Evolutionary conservation across 2,888 invertebrate genomes (phyloP), one percentile per base, ranked within the genome.

Genomic region (Salticus scenicus): DNA sequence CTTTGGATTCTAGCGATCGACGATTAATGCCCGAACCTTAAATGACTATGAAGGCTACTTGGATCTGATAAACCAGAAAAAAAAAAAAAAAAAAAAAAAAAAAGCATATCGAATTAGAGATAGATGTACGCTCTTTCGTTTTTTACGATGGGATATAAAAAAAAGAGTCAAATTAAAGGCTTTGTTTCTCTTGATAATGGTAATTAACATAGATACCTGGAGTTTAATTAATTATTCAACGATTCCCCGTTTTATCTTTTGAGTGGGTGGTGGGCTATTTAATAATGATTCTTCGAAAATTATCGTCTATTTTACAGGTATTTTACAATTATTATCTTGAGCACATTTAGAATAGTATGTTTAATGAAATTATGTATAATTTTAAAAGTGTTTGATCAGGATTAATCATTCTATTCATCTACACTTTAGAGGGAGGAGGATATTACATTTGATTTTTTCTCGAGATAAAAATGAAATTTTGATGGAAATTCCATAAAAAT

Each of bases 1-100:
- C 80, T 47, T 69, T 76, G 27, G 28, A 64, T 67, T 74, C 37
- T 33, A 33, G 33, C 33, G 67, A 33, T 33, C 37, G 20, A 20
- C 67, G 37, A 67, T 57, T 57, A 57, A 57, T 24, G 20, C 57
- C 57, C 2, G 57, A 17, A 24, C 57, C 57, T 57, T 20, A 57
- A 57, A 57, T 57, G 57, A 57, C 24, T 57, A 57, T 12, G 57
- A 57, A 57, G 12, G 57, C 57, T 57, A 57, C 57, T 24, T 24
- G 57, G 57, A 57, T 57, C 20, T 24, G 57, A 57, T 57, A 24
- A 57, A 57, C 20, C 24, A 24, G 24, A 57, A 57, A 57, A 5
- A 24, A 57, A 57, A 57, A 24, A 57, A 57, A 57, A 24, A 57
- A 57, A 57, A 57, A 57, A 57, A 57, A 37, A 37, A 37, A 37